Evolutionary conservation across 2,113 vertebrate genomes (phyloP).

Genomic region (Hypocryptadius cinnamomeus): DNA sequence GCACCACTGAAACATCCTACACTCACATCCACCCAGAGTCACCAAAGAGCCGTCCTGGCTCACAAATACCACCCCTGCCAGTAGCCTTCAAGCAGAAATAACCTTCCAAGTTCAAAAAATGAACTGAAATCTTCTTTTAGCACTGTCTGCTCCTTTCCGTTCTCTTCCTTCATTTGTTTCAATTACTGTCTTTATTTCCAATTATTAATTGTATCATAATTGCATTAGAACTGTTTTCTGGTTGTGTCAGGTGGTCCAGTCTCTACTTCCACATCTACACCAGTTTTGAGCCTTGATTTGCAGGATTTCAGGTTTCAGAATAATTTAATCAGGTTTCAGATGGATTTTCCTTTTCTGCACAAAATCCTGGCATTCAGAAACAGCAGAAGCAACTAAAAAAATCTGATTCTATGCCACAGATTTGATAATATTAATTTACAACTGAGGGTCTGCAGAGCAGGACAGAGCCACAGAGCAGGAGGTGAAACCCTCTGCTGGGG

Average conservation of each 20-base stretch:
- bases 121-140: background rate
- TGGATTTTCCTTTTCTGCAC: background rate
- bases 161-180: background rate
- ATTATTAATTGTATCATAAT: background rate
- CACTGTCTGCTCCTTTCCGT: background rate
- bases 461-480: background rate
- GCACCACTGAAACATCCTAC: background rate
- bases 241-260: background rate
- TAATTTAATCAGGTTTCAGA: background rate
- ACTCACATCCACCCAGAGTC: background rate
- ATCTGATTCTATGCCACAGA: too few relatives aligned
- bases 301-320: background rate
- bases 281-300: background rate
- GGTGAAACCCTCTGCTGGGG: background rate
- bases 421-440: rapidly evolving
- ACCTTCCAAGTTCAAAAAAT: background rate
- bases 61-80: background rate
- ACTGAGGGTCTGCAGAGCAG: background rate
- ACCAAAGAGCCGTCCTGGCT: background rate
- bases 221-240: background rate
- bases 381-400: background rate
- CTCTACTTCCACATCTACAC: background rate
- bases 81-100: background rate
- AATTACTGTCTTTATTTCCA: background rate
- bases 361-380: background rate